Percentiles rank a stretch among this genome's conserved stretches.
phyloP scores from a whole-genome alignment of 1,140 invertebrate species.

The Meloidogyne exigua region DNA sequence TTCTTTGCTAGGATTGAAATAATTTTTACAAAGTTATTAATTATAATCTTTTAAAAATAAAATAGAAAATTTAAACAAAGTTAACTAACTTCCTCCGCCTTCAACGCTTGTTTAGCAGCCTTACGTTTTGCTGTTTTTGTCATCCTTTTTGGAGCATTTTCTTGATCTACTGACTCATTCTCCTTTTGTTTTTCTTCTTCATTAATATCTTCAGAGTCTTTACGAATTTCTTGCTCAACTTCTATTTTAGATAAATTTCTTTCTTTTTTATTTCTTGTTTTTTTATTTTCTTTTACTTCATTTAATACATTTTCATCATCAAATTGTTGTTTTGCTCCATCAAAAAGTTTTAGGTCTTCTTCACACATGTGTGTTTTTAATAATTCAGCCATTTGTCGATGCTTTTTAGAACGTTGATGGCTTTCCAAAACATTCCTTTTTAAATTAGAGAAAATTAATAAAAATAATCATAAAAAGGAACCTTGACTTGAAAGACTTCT shows the following conservation, averaged over 20 bases:
- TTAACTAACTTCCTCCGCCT: not conserved
- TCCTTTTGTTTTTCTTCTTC: constrained; percentile 8
- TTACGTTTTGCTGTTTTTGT: not conserved
- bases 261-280: constrained; percentile 16
- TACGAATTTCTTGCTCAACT: constrained; percentile 17
- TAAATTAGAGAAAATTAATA: constrained; percentile 12
- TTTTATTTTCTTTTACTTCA: constrained; percentile 11
- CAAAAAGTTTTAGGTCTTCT: constrained; percentile 42
- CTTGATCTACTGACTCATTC: constrained; percentile 1
- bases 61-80: no score
- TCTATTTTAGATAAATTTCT: not conserved
- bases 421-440: constrained; percentile 29
- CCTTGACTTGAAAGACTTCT: constrained; percentile 43
- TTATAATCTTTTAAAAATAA: no score
- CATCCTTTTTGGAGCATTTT: constrained; percentile 6
- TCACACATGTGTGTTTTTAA: constrained; percentile 40
- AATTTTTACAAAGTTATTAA: not conserved
- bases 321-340: not conserved
- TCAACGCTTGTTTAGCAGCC: not conserved
- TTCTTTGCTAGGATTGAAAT: constrained; percentile 22
- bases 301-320: constrained; percentile 10
- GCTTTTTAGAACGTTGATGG: constrained; percentile 50
- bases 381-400: constrained; percentile 40
- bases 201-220: not conserved
- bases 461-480: constrained; percentile 21